Evolutionary conservation across 2,797 vertebrate genomes (phyloP), one percentile per base, ranked within the genome.

Genomic region (Pseudomugil gertrudae): DNA sequence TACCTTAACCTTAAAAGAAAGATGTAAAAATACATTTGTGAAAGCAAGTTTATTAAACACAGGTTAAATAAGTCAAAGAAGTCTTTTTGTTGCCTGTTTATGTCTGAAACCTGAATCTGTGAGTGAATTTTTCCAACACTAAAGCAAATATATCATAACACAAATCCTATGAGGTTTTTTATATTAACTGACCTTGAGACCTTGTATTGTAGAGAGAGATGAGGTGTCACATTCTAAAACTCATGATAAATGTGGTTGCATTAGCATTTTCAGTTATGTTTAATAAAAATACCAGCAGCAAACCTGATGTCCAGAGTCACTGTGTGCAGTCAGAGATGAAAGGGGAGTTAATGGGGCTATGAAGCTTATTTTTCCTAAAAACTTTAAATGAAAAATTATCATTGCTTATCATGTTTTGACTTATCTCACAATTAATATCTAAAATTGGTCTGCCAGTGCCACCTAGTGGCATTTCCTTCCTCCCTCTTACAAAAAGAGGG

Each of bases 391-490:
- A 57, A 54, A 52, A 45, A 60, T 55, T 56, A 48, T 19, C n/a
- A 2, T 9, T 14, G 21, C 26, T 38, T n/a, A 52, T 53, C 32
- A 17, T 64, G 30, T 40, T n/a, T 33, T 21, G 3, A 63, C 17
- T 68, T 6, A 54, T 19, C 2, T 30, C 14, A 63, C 3, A 5
- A 32, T 29, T 17, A 1, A 54, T 7, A 58, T 27, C 33, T 48
- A 67, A 64, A 62, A 8, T 5, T 21, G 15, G 56, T 32, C 11
- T 24, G 1, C 36, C 79, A 64, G 38, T 40, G 29, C 81, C 81
- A 80, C 76, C 86, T 84, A 76, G 78, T 78, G 83, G 75, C 13
- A 0, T 3, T 50, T 45, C n/a, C n/a, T 24, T 43, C 7, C 14
- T 14, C 19, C 7, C 19, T 23, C 15, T 55, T 19, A 30, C 15